Base-by-base conservation (phyloP, 2,888 invertebrate species). In the Apoderus coryli region DNA sequence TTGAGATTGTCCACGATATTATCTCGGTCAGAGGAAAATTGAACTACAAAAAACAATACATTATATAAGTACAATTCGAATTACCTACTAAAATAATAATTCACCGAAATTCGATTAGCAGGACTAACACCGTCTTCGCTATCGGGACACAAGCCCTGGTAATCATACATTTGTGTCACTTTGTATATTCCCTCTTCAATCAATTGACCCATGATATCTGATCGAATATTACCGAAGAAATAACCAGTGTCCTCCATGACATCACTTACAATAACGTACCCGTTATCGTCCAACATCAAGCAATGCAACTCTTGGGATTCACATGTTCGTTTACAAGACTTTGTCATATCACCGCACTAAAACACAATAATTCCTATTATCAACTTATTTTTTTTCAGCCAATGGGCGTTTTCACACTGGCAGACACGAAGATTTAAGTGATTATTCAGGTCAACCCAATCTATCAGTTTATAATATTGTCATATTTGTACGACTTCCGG, bases 141-240 rank as follows among this genome's bases (percentile, higher is more conserved):
- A 40, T 76, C 71, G 45, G 84, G 81, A 56, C 89, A 90, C 7
- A 89, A 78, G 0, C 82, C 86, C 57, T 90, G 90, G 52, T 89
- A 90, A 56, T 90, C 90, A 43, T 76, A 77, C 35, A 89, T 69
- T 31, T 72, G 66, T 10, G 86, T 72, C 29, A 71, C 65, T 44
- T 72, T 76, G 55, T 75, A 90, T 22, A 90, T 75, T 6, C 73
- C 74, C 33, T 80, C 79, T 29, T 75, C 71, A 0, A 89, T 67
- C 30, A 85, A 57, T 44, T 67, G 69, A 34, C 66, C 62, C 82
- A 90, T 85, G 12, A 89, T 71, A 22, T 76, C 74, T 2, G 54
- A 47, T 10, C 58, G 44, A 25, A 89, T 69, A 53, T 78, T 80
- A 2, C 92, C 93, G 50, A 92, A 88, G 57, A 93, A 92, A 48